Base-by-base conservation (phyloP, 2,888 invertebrate species). In the Phengaris alcon region DNA sequence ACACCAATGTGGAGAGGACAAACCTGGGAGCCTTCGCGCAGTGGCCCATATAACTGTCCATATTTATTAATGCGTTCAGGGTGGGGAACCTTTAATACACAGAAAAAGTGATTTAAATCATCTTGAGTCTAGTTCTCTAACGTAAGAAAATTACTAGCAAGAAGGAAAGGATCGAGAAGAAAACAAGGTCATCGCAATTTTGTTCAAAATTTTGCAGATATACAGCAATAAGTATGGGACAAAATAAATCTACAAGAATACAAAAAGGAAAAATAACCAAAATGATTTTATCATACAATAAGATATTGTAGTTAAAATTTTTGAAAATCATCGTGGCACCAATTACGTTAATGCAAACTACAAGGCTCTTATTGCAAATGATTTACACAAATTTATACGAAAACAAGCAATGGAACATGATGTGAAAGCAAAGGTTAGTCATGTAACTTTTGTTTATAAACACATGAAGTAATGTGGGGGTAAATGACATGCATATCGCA, bases 21-120 rank as follows among this genome's bases (percentile, higher is more conserved):
- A 94, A 94, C 94, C 94, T 94, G 94, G 84, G 95, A 94, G 93
- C 94, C 95, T 91, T 95, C 95, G 94, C 94, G 95, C 94, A 94
- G 94, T 88, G 92, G 92, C 94, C 95, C 94, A 94, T 95, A 95
- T 93, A 95, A 94, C 94, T 95, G 95, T 93, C 94, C 93, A 88
- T 92, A 93, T 93, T 94, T 94, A 93, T 91, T 93, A 85, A 93
- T 90, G 92, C 94, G 93, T 93, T 94, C 94, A 90, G 94, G 94
- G 91, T 94, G 94, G 90, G 94, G 94, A 90, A 95, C 95, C 95
- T 95, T 95, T 90, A 94, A 95, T 94, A 94, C 94, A 94, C 90
- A 94, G 94, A 94, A 86, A 90, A 90, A 90, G 88, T 84, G 89
- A 90, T 85, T 91, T 88, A 84, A 78, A 87, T 84, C 82, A 84